Evolutionary conservation across 2,797 vertebrate species (phyloP), one percentile per base, ranked within the genome.

Genomic region (Phaenicophaeus curvirostris): DNA sequence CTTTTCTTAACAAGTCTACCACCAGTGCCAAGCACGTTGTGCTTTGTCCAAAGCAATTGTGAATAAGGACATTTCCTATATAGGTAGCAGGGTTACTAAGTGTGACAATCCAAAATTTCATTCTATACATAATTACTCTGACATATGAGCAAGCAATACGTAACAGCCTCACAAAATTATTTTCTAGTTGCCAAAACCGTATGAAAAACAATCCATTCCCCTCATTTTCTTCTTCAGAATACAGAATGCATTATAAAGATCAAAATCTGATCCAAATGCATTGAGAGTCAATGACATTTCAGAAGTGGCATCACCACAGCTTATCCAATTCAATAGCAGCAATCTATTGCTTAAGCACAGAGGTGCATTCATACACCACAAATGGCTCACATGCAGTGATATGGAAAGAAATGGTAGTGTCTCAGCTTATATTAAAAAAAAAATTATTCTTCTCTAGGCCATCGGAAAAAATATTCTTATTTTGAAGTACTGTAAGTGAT

Each of bases 401-500:
- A 65, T 18, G 48, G 79, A 81, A 84, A 81, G 58, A 55, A 82
- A 58, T 39, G 14, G 69, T 11, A 27, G 58, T 39, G 21, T 25
- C 73, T 91, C 79, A 88, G 8, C n/a, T 74, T 81, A 80, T 21
- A 37, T 3, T 91, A 9, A 84, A 33, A 84, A 33, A 69, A 80
- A 51, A 4, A 94, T 86, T 72, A 87, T 83, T 78, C 73, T 88
- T 86, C 80, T 86, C 71, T 44, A 76, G 24, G 7, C 65, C n/a
- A 58, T 5, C 39, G 12, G 11, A 20, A 66, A 61, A 59, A 35
- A 30, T 6, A 30, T 6, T 50, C 53, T 58, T 88, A 90, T 84
- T 88, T 91, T 94, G 55, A 91, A 93, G 83, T 69, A 59, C 58
- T 85, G 63, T 63, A 91, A 95, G 77, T 8, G 33, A 96, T 93